Conservation (phyloP, 2,113 vertebrate species). For the Argyrosomus japonicus region DNA sequence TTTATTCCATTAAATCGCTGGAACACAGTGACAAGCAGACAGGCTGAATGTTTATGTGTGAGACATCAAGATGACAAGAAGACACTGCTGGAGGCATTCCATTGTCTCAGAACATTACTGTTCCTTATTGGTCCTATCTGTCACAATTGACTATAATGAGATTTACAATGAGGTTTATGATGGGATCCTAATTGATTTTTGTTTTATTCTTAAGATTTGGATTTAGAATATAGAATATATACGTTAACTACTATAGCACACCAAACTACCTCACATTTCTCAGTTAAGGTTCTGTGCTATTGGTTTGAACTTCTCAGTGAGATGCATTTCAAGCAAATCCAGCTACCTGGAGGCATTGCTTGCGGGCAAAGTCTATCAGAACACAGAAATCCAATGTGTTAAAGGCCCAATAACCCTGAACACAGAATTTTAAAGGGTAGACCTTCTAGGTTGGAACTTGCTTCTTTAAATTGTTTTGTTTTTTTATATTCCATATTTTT, state of each 20-base stretch:
- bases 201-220: background rate
- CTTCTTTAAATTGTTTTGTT: background rate
- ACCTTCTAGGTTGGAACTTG: background rate
- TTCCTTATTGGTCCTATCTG: constrained; percentile 17
- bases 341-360: constrained; percentile 49
- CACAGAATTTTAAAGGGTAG: constrained; percentile 11
- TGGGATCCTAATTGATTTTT: background rate
- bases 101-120: constrained; percentile 41
- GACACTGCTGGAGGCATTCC: constrained; percentile 49
- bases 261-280: background rate
- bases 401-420: constrained; percentile 42
- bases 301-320: constrained; percentile 21
- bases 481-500: background rate
- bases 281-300: constrained; percentile 11
- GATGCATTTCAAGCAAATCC: constrained; percentile 36
- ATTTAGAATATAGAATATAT: constrained; percentile 3
- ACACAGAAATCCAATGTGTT: constrained; percentile 50
- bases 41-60: constrained; percentile 51
- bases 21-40: constrained; percentile 61
- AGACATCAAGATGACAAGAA: constrained; percentile 61
- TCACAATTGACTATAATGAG: constrained; percentile 31
- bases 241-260: background rate
- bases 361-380: constrained; percentile 38
- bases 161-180: background rate
- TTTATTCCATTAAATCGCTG: constrained; percentile 69